These are phyloP conservation scores for Thera britannica DNA, from an alignment of 2,888 invertebrate genomes.

Conservation along the genomic window DNA sequence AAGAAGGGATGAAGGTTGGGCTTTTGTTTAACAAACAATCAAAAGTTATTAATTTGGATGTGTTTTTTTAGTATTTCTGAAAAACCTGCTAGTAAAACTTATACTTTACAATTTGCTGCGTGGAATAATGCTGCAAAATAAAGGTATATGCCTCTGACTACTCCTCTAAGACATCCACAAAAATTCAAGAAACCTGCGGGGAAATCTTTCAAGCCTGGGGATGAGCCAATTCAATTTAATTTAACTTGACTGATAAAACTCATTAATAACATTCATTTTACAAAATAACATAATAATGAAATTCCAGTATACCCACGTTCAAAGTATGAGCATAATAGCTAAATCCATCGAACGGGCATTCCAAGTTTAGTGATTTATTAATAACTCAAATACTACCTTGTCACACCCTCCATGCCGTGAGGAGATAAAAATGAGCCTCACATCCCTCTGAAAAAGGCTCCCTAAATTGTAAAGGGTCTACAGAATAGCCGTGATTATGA, in stretches of 20 bases:
- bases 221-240: too few relatives aligned
- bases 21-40: constrained; percentile 24
- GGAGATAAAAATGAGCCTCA: constrained; percentile 26
- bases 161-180: too few relatives aligned
- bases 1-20: constrained; percentile 17
- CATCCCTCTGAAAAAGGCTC: constrained; percentile 32
- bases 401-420: constrained; percentile 17
- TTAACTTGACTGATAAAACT: too few relatives aligned
- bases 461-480: constrained; percentile 34
- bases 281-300: too few relatives aligned
- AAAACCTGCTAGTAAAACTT: neutral
- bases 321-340: neutral
- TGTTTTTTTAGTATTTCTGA: neutral
- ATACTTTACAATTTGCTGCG: too few relatives aligned
- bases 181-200: too few relatives aligned
- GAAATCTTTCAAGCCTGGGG: too few relatives aligned
- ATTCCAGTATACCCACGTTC: too few relatives aligned
- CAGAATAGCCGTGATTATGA: constrained; percentile 45
- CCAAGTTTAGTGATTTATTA: constrained; percentile 9
- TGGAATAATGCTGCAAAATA: too few relatives aligned
- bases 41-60: neutral
- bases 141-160: too few relatives aligned
- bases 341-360: constrained; percentile 5
- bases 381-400: constrained; percentile 9
- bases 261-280: too few relatives aligned